phyloP scores from a whole-genome alignment of 2,888 invertebrate species.

The Meta bourneti region DNA sequence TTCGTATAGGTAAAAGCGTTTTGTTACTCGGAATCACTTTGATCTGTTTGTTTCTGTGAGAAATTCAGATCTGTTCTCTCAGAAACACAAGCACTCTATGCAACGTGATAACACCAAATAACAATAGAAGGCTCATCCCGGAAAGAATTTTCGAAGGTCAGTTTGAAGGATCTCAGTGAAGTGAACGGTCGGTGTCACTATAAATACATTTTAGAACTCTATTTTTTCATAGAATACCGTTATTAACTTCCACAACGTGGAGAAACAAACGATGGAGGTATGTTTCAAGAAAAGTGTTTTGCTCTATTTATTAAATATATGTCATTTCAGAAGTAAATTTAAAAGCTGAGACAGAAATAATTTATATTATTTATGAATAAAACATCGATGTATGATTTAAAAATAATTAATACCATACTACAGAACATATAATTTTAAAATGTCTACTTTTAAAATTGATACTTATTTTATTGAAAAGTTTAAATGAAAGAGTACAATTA shows the following conservation, averaged over 20 bases:
- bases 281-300: not conserved
- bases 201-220: conserved; percentile 58
- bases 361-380: too few relatives aligned
- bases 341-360: too few relatives aligned
- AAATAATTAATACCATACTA: too few relatives aligned
- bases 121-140: conserved; percentile 9
- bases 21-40: not conserved
- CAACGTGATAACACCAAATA: not conserved
- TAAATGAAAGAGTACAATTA: too few relatives aligned
- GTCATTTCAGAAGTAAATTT: too few relatives aligned
- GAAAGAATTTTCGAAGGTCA: conserved; percentile 11
- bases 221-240: conserved; percentile 19
- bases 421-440: too few relatives aligned
- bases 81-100: not conserved
- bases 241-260: conserved; percentile 1
- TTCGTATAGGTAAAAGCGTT: not conserved
- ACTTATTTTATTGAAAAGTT: too few relatives aligned
- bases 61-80: not conserved
- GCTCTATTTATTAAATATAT: too few relatives aligned
- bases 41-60: not conserved
- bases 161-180: conserved; percentile 54
- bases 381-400: too few relatives aligned
- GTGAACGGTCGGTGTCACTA: conserved; percentile 31
- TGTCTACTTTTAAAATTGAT: too few relatives aligned
- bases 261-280: conserved; percentile 42